Conservation (phyloP, 2,888 invertebrate species). For the Enchytraeus crypticus region DNA sequence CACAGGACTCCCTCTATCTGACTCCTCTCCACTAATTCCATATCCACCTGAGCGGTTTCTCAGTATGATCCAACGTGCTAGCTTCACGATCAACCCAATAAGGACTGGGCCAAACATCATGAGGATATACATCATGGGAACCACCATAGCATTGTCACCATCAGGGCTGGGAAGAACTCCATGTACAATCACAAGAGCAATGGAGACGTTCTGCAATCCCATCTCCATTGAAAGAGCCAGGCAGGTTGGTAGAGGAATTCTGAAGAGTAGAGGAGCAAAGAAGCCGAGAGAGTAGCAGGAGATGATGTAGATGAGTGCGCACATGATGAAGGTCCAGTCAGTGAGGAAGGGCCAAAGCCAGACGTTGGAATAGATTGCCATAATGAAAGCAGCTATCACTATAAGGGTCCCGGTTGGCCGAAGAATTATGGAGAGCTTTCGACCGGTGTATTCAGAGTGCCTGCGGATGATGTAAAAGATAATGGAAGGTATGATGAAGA, state of each 20-base stretch:
- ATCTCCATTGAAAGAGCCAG: not conserved
- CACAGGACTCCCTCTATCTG: no score
- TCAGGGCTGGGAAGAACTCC: not conserved
- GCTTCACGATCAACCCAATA: no score
- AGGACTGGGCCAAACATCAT: not conserved
- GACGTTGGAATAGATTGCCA: not conserved
- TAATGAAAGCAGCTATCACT: not conserved
- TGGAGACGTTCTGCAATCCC: conserved; percentile 1
- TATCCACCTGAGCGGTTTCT: no score
- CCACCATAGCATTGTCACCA: not conserved
- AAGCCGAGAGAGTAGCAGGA: not conserved
- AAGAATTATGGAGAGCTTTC: not conserved
- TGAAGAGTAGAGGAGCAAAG: not conserved
- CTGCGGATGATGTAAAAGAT: not conserved
- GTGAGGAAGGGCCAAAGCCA: not conserved
- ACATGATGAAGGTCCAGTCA: not conserved
- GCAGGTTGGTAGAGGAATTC: not conserved
- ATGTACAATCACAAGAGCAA: not conserved
- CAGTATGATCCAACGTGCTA: no score
- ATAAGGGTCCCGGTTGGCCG: not conserved
- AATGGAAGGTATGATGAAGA: not conserved
- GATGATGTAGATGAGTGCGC: not conserved
- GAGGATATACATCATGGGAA: not conserved
- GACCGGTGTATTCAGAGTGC: not conserved
- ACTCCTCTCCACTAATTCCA: no score